Conservation (phyloP, 2,113 vertebrate species). For the Empidonax alnorum region DNA sequence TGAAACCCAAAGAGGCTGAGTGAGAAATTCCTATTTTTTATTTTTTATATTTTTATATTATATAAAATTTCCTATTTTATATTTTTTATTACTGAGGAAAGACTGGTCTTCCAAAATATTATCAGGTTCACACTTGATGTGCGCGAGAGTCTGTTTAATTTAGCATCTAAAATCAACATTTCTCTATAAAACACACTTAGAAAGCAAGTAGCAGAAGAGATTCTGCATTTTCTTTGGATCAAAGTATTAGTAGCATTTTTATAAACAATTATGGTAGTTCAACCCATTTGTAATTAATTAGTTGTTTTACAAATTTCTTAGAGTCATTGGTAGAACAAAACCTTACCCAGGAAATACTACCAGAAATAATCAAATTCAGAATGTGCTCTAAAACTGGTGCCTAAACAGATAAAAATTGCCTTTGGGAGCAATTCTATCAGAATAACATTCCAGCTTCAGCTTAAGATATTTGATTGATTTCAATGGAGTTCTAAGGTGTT, state of each 20-base stretch:
- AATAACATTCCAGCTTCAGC: neutral
- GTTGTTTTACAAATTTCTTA: neutral
- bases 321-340: neutral
- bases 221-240: neutral
- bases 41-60: too few species aligned
- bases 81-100: neutral
- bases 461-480: constrained; percentile 33
- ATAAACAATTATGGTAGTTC: neutral
- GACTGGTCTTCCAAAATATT: neutral
- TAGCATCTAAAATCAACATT: neutral
- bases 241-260: neutral
- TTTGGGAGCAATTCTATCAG: constrained; percentile 12
- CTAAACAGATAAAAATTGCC: constrained; percentile 39
- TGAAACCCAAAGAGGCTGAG: neutral
- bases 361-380: neutral
- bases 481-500: constrained; percentile 16
- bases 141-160: neutral
- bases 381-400: neutral
- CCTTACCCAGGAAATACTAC: neutral
- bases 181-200: neutral
- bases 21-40: neutral
- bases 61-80: too few species aligned
- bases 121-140: neutral
- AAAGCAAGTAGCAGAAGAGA: neutral
- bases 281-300: neutral